Base-by-base conservation (phyloP, 2,797 vertebrate genomes). In the Catamblyrhynchus diadema region DNA sequence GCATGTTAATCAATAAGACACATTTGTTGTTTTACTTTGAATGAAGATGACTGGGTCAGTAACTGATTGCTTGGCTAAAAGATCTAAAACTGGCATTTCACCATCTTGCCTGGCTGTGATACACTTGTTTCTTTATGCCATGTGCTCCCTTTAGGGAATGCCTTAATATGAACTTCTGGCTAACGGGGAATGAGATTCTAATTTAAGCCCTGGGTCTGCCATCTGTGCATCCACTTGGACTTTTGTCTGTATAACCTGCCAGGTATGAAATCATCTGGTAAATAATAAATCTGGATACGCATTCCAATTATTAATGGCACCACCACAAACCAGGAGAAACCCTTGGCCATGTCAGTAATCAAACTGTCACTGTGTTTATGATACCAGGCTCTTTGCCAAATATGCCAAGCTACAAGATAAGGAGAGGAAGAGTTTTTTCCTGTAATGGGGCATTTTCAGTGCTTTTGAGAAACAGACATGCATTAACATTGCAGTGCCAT, bases 221-320 rank as follows among this genome's bases (percentile, higher is more conserved):
- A 95, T 93, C 95, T 96, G 93, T 80, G 92, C 72, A 10, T n/a
- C 50, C 60, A 81, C 86, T 96, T 95, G 89, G 89, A 96, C 51
- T 90, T 91, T 77, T 57, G 82, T 94, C 78, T 94, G 78, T 54
- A 14, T 28, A 84, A 90, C 78, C 70, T 90, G 91, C 93, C 94
- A 96, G 95, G 80, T 96, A 96, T 74, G 89, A 93, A 96, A 92
- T 97, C 80, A 96, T 81, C 94, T 88, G 89, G 90, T 86, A 88
- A 94, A 93, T 50, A 88, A 91, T 64, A 90, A 77, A 86, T 53
- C 77, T 86, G 62, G 93, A 84, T 77, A 59, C 1, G 8, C 64
- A 80, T 61, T 94, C 56, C 66, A 94, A 37, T 86, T 94, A 94
- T 86, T 94, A 95, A 95, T 33, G 70, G 93, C 71, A 94, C 65